These are phyloP conservation scores for Benthosema pterotum DNA, from an alignment of 2,797 vertebrate species.

Conservation along the genomic window DNA sequence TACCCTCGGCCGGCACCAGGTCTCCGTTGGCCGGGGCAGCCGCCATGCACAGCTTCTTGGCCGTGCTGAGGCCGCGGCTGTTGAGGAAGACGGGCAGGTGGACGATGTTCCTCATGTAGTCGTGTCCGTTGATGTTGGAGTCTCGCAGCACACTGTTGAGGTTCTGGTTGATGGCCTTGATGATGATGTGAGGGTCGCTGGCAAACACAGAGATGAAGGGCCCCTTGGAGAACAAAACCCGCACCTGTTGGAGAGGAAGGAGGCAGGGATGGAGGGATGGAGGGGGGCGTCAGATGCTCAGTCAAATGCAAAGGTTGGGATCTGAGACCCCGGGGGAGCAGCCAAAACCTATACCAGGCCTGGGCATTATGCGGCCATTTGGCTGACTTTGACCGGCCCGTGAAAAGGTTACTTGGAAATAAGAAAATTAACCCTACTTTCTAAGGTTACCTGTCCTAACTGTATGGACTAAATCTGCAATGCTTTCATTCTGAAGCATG, in stretches of 20 bases:
- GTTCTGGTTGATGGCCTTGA: conserved; percentile 99
- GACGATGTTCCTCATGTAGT: conserved; percentile 98
- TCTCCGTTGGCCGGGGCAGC: conserved; percentile 88
- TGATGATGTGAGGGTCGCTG: conserved; percentile 98
- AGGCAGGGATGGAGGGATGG: conserved; percentile 18
- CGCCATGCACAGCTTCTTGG: conserved; percentile 87
- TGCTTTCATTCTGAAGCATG: too few species aligned
- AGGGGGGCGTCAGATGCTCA: background rate
- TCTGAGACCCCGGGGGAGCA: too few species aligned
- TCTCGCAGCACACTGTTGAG: conserved; percentile 95
- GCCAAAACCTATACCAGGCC: too few species aligned
- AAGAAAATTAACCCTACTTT: too few species aligned
- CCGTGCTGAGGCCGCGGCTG: conserved; percentile 90
- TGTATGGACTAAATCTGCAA: too few species aligned
- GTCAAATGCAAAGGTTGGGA: background rate
- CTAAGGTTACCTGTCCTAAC: too few species aligned
- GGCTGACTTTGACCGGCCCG: too few species aligned
- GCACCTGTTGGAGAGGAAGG: conserved; percentile 79
- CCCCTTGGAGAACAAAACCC: conserved; percentile 97
- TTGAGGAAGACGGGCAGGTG: conserved; percentile 96
- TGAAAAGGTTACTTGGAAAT: too few species aligned
- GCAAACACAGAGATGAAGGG: conserved; percentile 98
- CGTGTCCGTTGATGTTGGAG: conserved; percentile 97
- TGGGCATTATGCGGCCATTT: too few species aligned
- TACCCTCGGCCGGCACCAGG: conserved; percentile 85